A percentile compares a stretch with the other conserved stretches of the same genome.
Evolutionary conservation across 2,888 invertebrate genomes (phyloP).

Genomic region (Polyommatus iphigenia): DNA sequence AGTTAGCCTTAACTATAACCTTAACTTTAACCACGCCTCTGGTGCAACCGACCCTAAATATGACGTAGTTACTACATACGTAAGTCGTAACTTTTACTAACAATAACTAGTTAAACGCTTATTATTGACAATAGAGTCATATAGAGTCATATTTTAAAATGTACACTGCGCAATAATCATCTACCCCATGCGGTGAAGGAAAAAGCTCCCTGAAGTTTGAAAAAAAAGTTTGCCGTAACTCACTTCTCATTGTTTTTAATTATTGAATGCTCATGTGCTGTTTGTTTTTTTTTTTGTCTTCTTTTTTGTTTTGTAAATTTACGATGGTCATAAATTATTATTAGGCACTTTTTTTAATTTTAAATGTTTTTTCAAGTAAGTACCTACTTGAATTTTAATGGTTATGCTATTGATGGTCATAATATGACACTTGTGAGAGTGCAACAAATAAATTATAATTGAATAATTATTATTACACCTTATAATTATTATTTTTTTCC

Average conservation of each 20-base stretch:
- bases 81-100: neutral
- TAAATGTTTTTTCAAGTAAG: too few species aligned
- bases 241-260: neutral
- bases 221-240: constrained; percentile 2
- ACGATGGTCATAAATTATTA: neutral
- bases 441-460: too few species aligned
- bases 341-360: neutral
- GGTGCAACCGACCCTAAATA: too few species aligned
- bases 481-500: too few species aligned
- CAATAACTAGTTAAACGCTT: neutral
- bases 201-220: neutral
- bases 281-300: neutral
- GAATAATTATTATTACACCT: too few species aligned
- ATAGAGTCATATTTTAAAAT: neutral
- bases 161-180: neutral
- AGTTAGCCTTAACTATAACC: too few species aligned
- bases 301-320: neutral
- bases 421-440: too few species aligned
- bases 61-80: too few species aligned
- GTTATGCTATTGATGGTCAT: too few species aligned
- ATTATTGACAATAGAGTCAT: neutral
- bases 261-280: neutral
- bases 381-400: too few species aligned
- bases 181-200: neutral
- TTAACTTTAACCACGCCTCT: too few species aligned